Base-by-base conservation (phyloP, 2,797 vertebrate species). In the Rhadinocentrus ornatus region DNA sequence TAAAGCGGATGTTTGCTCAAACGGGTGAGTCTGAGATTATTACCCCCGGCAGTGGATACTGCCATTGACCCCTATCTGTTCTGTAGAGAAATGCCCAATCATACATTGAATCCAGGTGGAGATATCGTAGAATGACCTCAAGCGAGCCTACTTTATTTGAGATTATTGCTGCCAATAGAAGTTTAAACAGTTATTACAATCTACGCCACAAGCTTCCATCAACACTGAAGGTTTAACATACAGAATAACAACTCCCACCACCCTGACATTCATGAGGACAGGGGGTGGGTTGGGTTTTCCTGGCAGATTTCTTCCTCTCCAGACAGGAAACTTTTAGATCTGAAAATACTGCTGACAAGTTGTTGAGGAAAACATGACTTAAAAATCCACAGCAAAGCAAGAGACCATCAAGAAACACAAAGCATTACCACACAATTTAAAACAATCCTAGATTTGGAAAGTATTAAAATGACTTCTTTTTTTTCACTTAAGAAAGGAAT, bases 281-380 rank as follows among this genome's bases (percentile, higher is more conserved):
- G 24, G 15, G 16, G 66, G 62, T 4, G 66, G 62, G 6, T 4
- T 53, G 44, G 44, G 55, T 31, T 55, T 86, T 86, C 68, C 77
- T 77, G 75, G 10, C 62, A 78, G 57, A 75, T 31, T 1, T 7
- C 61, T 86, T 85, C 83, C 81, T 87, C 73, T 80, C 65, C 62
- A 90, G 85, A 85, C 88, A 79, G 87, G 89, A 92, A 83, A 63
- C 18, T n/a, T 62, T 67, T 69, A 77, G 26, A 85, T 71, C 52
- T 67, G 48, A 87, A 83, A 78, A 78, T 83, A 73, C 46, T 31
- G 39, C 54, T 76, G 66, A 83, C 64, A 81, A 27, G 22, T 20
- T 69, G n/a, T 6, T 50, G 58, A 27, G 22, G 64, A 60, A 77
- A 35, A 22, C 12, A 48, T 35, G 50, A 74, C 57, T 78, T 29